Base-by-base conservation (phyloP, 1,140 invertebrate genomes). In the Temnothorax nylanderi region DNA sequence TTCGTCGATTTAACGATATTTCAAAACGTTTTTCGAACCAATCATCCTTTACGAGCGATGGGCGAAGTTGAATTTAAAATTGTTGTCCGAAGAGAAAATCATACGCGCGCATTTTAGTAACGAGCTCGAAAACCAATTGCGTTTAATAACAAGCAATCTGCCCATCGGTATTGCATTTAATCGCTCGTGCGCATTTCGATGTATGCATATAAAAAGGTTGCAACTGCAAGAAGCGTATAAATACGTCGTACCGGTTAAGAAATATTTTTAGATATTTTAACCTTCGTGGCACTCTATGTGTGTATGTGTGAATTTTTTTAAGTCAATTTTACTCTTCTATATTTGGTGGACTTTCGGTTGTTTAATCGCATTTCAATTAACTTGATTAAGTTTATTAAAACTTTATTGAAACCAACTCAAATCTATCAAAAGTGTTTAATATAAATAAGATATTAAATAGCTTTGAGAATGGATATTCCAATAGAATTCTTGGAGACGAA, bases 131-230 rank as follows among this genome's bases (percentile, higher is more conserved):
- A 84, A 84, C 37, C 80, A 82, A 82, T 84, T 75, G 80, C 80
- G n/a, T 37, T 75, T 84, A 84, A 69, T 75, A 84, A 84, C 80
- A 74, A 75, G 80, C 69, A 84, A 84, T 84, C 80, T 84, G 54
- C 10, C 69, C 18, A 34, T 82, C 16, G 67, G 26, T 26, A 37
- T 34, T 41, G 41, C 37, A 26, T 72, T 81, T 44, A 56, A 81
- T 72, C 65, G 47, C 13, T 64, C 41, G 54, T 13, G 37, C 37
- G 62, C 16, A 49, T 67, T 58, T 65, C 13, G 10, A 37, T 37
- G 10, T 67, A 21, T 21, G 37, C 13, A 37, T 75, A 18, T 62
- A 26, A 75, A 81, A 77, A 60, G 32, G 16, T 34, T 37, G 4
- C 26, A 13, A 44, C 41, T 41, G 51, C 6, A 16, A 18, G 13